phyloP scores from a whole-genome alignment of 1,140 invertebrate genomes.

The Lutraria rhynchaena region DNA sequence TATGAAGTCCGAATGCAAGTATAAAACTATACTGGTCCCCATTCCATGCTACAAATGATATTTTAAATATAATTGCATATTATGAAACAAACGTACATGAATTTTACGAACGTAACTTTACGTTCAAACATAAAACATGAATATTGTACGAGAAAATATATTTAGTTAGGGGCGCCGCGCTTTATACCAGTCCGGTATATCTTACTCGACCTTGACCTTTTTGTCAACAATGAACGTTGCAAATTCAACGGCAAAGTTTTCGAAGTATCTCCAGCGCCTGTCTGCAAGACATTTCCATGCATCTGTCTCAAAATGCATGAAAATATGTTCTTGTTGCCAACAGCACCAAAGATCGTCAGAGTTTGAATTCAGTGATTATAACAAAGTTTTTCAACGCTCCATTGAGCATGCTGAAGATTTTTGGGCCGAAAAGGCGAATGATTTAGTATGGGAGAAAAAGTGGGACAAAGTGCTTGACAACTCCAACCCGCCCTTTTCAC shows the following conservation, averaged over 20 bases:
- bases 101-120: too few species aligned
- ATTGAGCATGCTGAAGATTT: conserved; percentile 91
- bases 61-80: too few species aligned
- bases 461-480: conserved; percentile 93
- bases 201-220: conserved; percentile 34
- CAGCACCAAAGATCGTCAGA: conserved; percentile 30
- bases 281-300: conserved; percentile 32
- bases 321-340: conserved; percentile 44
- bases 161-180: too few species aligned
- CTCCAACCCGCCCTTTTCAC: conserved; percentile 90
- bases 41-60: too few species aligned
- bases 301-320: conserved; percentile 21
- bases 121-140: too few species aligned
- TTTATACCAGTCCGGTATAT: too few species aligned
- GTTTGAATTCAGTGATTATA: conserved; percentile 82
- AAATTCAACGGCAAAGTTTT: not conserved
- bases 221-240: conserved; percentile 39
- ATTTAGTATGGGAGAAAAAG: conserved; percentile 90
- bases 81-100: too few species aligned
- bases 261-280: conserved; percentile 4
- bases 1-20: too few species aligned
- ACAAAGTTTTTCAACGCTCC: conserved; percentile 87
- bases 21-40: too few species aligned
- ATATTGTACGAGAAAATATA: too few species aligned
- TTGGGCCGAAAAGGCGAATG: conserved; percentile 90